Evolutionary conservation across 2,113 vertebrate species (phyloP).

Genomic region (Eublepharis macularius): DNA sequence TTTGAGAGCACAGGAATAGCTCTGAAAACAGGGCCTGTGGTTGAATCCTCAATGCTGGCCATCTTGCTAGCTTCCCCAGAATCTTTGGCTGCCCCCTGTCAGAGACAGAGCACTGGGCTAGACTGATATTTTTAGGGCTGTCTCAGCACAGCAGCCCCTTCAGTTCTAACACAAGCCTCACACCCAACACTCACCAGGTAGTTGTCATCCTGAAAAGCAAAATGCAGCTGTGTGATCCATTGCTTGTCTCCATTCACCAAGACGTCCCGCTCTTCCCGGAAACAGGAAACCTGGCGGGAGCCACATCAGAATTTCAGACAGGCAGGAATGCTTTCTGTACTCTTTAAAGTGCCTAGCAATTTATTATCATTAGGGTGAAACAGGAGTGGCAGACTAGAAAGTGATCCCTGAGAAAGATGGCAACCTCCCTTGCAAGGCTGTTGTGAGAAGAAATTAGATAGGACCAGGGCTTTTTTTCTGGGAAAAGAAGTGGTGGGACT

Average conservation of each 20-base stretch:
- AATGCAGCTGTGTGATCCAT: constrained; percentile 88
- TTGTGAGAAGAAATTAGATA: background rate
- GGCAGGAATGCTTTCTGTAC: background rate
- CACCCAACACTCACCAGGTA: constrained; percentile 73
- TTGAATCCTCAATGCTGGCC: background rate
- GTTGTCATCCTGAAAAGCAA: constrained; percentile 88
- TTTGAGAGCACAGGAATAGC: no score
- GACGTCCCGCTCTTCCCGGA: constrained; percentile 86
- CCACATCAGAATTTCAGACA: background rate
- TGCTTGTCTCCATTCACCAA: constrained; percentile 81
- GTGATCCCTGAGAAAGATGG: background rate
- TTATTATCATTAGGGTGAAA: no score
- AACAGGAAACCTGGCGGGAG: constrained; percentile 79
- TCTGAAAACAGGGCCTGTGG: background rate
- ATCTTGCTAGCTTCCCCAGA: background rate
- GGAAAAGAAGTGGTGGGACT: no score
- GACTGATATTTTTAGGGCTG: no score
- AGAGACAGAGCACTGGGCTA: background rate
- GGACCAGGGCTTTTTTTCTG: no score
- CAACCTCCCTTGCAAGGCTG: background rate
- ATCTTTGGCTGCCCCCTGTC: background rate
- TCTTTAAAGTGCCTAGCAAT: background rate
- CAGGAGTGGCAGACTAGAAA: no score
- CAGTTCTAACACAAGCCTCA: background rate
- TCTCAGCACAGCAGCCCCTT: background rate